Conservation (phyloP, 1,140 invertebrate genomes). For the Cotesia typhae region DNA sequence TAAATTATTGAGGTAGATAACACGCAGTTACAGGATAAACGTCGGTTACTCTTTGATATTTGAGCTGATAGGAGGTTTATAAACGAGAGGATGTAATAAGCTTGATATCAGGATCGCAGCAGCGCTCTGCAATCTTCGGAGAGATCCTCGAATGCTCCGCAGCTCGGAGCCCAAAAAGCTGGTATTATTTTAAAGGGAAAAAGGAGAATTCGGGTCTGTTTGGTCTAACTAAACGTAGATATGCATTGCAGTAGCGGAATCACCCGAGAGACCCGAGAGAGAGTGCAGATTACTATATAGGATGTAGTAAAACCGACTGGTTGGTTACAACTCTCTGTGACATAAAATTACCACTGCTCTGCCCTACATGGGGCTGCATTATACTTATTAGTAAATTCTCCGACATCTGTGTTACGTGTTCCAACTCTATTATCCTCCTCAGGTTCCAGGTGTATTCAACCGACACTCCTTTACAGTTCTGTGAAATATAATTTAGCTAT, state of each 20-base stretch:
- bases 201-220: too few relatives aligned
- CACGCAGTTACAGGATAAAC: not conserved
- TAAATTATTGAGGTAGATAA: too few relatives aligned
- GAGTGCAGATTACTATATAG: too few relatives aligned
- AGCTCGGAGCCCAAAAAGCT: not conserved
- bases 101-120: constrained; percentile 5
- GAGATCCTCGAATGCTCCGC: not conserved
- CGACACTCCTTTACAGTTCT: not conserved
- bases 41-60: constrained; percentile 6
- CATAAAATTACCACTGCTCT: not conserved
- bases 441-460: not conserved
- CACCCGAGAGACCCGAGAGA: too few relatives aligned
- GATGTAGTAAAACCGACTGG: constrained; percentile 17
- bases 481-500: constrained; percentile 24
- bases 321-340: constrained; percentile 1
- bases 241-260: too few relatives aligned
- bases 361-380: too few relatives aligned
- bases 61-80: not conserved
- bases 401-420: not conserved
- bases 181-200: not conserved
- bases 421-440: not conserved
- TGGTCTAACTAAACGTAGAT: too few relatives aligned
- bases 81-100: not conserved
- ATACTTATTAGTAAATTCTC: not conserved
- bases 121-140: not conserved